Percentiles rank a stretch among this genome's conserved stretches.
phyloP scores from a whole-genome alignment of 2,113 vertebrate species.

The Dinomys branickii region DNA sequence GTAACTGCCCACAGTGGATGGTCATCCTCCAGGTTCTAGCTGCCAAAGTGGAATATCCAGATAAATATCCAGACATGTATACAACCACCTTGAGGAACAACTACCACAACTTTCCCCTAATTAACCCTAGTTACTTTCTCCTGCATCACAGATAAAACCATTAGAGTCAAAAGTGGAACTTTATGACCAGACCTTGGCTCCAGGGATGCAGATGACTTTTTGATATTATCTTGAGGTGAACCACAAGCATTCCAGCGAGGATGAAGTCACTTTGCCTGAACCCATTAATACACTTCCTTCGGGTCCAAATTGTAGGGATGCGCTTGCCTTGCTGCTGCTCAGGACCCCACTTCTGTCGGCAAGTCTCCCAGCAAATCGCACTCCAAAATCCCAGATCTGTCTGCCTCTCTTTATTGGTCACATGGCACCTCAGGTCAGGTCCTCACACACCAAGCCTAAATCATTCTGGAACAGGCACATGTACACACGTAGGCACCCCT shows the following conservation, averaged over 20 bases:
- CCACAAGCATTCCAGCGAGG: background rate
- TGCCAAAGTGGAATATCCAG: background rate
- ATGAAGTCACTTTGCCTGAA: background rate
- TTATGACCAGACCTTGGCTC: background rate
- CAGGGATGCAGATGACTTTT: background rate
- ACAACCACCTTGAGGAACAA: background rate
- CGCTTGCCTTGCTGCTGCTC: no score
- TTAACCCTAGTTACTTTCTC: background rate
- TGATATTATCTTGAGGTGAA: background rate
- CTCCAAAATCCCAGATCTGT: background rate
- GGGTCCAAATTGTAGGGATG: background rate
- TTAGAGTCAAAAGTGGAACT: background rate
- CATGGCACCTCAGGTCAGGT: no score
- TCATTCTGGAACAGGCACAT: background rate
- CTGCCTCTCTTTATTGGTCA: background rate
- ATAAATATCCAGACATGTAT: background rate
- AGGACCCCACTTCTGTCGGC: background rate
- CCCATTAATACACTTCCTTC: background rate
- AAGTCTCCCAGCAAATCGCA: background rate
- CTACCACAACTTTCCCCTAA: no score
- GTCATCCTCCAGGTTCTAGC: background rate
- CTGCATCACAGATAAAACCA: background rate
- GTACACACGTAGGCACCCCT: accelerated
- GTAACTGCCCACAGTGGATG: background rate
- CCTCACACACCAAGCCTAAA: background rate